Evolutionary conservation across 2,113 vertebrate genomes (phyloP).

Genomic region (Naja naja): DNA sequence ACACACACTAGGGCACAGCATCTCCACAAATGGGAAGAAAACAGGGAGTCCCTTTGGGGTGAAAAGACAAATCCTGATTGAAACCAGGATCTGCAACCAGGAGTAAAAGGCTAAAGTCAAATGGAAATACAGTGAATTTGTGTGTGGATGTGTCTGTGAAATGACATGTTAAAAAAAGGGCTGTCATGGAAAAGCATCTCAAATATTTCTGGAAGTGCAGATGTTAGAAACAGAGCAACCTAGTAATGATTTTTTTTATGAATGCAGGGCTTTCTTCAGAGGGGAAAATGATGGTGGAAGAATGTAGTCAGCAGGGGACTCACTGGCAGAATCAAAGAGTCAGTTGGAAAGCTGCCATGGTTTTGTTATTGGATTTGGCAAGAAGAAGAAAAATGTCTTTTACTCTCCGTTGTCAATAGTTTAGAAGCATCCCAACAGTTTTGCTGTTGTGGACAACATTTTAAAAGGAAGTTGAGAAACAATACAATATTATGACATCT

Average conservation of each 20-base stretch:
- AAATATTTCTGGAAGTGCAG: background rate
- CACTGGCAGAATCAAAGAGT: background rate
- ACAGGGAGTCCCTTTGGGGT: background rate
- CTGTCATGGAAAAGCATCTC: background rate
- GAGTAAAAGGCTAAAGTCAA: background rate
- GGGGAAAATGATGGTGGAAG: background rate
- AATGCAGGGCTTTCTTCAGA: background rate
- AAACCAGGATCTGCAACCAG: background rate
- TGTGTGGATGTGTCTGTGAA: background rate
- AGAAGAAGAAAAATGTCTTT: background rate
- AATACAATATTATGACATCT: background rate
- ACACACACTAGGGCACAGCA: background rate
- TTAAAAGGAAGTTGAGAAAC: background rate
- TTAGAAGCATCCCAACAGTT: background rate
- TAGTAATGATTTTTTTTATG: background rate
- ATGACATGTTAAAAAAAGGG: background rate
- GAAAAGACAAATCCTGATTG: background rate
- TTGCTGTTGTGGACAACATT: background rate
- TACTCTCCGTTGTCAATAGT: background rate
- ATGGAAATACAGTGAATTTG: background rate
- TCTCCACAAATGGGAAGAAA: background rate
- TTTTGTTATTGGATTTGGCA: background rate
- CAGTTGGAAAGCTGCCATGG: background rate
- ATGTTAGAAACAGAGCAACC: background rate
- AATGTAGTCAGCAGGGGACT: background rate